A percentile compares a stretch with the other conserved stretches of the same genome.
Evolutionary conservation across 1,140 invertebrate species (phyloP).

Genomic region (Cryptotermes secundus): DNA sequence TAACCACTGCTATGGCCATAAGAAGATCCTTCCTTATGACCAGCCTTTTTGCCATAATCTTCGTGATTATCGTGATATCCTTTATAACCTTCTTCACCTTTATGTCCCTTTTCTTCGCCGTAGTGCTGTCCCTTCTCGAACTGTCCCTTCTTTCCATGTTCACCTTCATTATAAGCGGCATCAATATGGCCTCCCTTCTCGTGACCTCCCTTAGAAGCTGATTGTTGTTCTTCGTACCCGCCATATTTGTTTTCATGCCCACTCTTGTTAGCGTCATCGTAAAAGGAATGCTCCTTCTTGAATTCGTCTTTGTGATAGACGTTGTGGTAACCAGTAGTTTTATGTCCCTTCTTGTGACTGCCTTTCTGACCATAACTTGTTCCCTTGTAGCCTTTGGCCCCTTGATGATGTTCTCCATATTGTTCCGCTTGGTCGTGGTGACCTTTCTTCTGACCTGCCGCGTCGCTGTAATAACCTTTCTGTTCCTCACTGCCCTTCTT

Average conservation of each 20-base stretch:
- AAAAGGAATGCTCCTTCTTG: conserved; percentile 72
- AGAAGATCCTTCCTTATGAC: background rate
- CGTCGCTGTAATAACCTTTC: conserved; percentile 43
- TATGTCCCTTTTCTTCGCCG: conserved; percentile 48
- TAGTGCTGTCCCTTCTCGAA: conserved; percentile 50
- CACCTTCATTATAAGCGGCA: conserved; percentile 49
- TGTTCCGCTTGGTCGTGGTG: conserved; percentile 47
- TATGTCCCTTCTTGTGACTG: conserved; percentile 63
- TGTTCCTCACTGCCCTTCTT: conserved; percentile 66
- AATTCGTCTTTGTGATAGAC: conserved; percentile 72
- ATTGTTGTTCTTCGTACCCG: conserved; percentile 50
- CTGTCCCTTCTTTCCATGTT: conserved; percentile 49
- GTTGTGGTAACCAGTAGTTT: conserved; percentile 69
- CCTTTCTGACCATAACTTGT: conserved; percentile 47
- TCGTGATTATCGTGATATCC: conserved; percentile 46
- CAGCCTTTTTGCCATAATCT: conserved; percentile 33
- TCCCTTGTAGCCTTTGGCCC: conserved; percentile 47
- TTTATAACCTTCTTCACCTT: conserved; percentile 48
- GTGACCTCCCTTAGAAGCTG: conserved; percentile 48
- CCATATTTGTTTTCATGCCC: conserved; percentile 61
- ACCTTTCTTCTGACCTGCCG: conserved; percentile 46
- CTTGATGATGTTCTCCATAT: conserved; percentile 50
- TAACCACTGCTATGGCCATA: background rate
- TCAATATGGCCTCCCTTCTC: conserved; percentile 53
- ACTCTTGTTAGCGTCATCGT: conserved; percentile 65